phyloP scores from a whole-genome alignment of 2,797 vertebrate species.

The Myioborus melanocephalus region DNA sequence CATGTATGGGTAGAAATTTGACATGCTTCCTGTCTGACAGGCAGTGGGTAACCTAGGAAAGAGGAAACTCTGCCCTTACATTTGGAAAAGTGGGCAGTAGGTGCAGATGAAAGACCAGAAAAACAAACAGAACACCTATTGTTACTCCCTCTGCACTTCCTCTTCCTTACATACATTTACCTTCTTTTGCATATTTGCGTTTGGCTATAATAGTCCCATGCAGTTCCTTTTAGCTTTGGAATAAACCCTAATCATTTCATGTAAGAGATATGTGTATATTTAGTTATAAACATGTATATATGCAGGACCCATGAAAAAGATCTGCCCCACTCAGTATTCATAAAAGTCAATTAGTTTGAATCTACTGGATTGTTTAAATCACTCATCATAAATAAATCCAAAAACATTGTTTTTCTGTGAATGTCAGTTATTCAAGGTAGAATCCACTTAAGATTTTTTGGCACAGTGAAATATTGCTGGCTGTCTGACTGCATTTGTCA shows the following conservation, averaged over 20 bases:
- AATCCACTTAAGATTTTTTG: neutral
- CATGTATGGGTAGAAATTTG: neutral
- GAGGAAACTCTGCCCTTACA: neutral
- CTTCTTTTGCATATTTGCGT: neutral
- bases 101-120: neutral
- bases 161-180: neutral
- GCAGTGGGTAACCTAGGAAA: neutral
- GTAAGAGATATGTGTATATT: neutral
- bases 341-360: neutral
- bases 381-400: neutral
- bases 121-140: neutral
- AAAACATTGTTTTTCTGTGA: neutral
- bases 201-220: neutral
- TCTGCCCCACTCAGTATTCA: neutral
- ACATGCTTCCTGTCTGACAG: neutral
- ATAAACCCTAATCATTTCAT: neutral
- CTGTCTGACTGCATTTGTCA: neutral
- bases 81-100: neutral
- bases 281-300: neutral
- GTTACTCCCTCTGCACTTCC: neutral
- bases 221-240: neutral
- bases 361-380: neutral
- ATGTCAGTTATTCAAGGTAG: neutral
- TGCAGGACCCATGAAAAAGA: neutral
- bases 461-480: neutral